These are phyloP conservation scores for Tenualosa thibaudeaui DNA, from an alignment of 2,797 vertebrate species.

Conservation along the genomic window DNA sequence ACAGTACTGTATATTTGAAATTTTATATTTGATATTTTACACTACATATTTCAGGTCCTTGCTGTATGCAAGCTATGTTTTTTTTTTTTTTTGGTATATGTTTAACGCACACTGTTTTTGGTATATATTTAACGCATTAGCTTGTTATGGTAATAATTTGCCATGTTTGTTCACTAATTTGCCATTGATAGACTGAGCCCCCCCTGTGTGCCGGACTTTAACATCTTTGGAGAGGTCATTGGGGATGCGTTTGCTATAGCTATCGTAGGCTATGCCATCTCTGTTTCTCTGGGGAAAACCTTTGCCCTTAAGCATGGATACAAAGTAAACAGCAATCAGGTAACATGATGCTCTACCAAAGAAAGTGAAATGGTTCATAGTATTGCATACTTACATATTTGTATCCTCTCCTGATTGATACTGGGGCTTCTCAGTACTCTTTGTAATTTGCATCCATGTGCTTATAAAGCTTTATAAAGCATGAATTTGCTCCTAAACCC, in stretches of 20 bases:
- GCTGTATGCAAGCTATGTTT: background rate
- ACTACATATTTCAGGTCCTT: background rate
- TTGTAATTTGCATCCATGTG: background rate
- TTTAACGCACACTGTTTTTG: background rate
- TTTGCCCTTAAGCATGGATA: conserved; percentile 96
- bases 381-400: too few species aligned
- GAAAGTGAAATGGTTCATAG: too few species aligned
- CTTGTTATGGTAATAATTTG: background rate
- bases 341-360: conserved; percentile 34
- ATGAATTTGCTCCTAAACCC: background rate
- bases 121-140: background rate
- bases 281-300: conserved; percentile 94
- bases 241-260: conserved; percentile 92
- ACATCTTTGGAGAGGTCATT: conserved; percentile 76
- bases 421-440: too few species aligned
- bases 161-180: background rate
- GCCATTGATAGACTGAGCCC: conserved; percentile 75
- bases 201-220: conserved; percentile 72
- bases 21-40: background rate
- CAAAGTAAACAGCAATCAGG: conserved; percentile 96
- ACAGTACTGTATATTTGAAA: too few species aligned
- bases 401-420: too few species aligned
- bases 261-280: conserved; percentile 92
- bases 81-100: background rate
- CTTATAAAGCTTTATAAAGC: background rate